Base-by-base conservation (phyloP, 2,888 invertebrate genomes). In the Ormia ochracea region DNA sequence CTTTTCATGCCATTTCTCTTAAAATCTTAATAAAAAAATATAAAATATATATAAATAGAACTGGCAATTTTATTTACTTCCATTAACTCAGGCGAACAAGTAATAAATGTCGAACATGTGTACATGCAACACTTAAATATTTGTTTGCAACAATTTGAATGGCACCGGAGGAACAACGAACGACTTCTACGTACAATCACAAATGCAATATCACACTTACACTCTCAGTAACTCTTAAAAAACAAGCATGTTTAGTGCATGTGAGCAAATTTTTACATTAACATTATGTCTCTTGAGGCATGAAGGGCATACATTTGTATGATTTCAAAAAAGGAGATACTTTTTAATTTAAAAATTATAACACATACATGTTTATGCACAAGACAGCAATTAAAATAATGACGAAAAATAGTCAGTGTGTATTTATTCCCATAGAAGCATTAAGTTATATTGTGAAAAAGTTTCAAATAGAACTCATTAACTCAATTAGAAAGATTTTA, bases 341-440 rank as follows among this genome's bases (percentile, higher is more conserved):
- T 52, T 59, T 41, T 23, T 33, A 21, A 26, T 48, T 52, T 33
- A 48, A 38, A 63, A 59, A 33, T n/a, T n/a, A n/a, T 12, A 56
- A 14, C 2, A 26, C 14, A 54, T 43, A 19, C 36, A 73, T 61
- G 26, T 61, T 48, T 43, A 61, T 61, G 75, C 75, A 66, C 66
- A 75, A 54, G 70, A 72, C 61, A 76, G 72, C 75, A 80, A 80
- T 76, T 80, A 72, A 33, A 75, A 41, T 80, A 72, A 76, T 80
- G 72, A 80, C 48, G 75, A 1, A 68, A 36, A 52, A 56, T 23
- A 56, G 45, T 36, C 48, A 48, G 1, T 45, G 1, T 28, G n/a
- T 38, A 56, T 65, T 26, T 58, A 65, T 65, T 56, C 14, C 45
- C 65, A 56, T 26, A 33, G 33, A 23, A 65, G 45, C 33, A 7